Evolutionary conservation across 2,797 vertebrate genomes (phyloP), one percentile per base, ranked within the genome.

Genomic region (Heterohyrax brucei): DNA sequence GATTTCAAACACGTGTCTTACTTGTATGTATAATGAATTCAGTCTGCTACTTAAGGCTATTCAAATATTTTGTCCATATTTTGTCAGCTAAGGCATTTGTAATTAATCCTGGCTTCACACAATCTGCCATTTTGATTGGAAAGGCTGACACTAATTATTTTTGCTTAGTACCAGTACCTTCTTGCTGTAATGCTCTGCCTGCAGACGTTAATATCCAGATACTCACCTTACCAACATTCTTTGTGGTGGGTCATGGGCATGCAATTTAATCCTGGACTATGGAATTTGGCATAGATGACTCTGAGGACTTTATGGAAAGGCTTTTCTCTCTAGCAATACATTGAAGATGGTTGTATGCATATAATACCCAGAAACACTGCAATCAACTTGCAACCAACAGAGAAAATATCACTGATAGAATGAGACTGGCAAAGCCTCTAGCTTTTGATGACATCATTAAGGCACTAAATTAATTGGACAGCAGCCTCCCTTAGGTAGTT

Each of bases 1-100:
- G 16, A 62, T 53, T 81, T n/a, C n/a, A 90, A 90, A 81, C 81
- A 28, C 44, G 81, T 61, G 53, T 76, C 73, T 90, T 93, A 61
- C 39, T 68, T 26, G 77, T 76, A 82, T 8, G 39, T 68, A 62
- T 33, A 50, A 26, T 70, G 39, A 24, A 24, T 53, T 77, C 21
- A 90, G n/a, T 81, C 44, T 21, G 56, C 59, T 80, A 56, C 30
- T 87, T 53, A 59, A 66, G 18, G 14, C 28, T 81, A 53, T 75
- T 76, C 9, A 75, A 7, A 75, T 59, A 75, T 75, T 93, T 79
- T 85, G 56, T 48, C 39, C 86, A 95, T 48, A 85, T 53, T 85
- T 48, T 48, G 21, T 79, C 48, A 85, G 28, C 50, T 50, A 77
- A 46, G 64, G 26, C 1, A 21, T 56, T 85, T 66, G 9, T 19